A percentile compares a stretch with the other conserved stretches of the same genome.
Evolutionary conservation across 2,113 vertebrate species (phyloP).

Genomic region (Rhodinocichla rosea): DNA sequence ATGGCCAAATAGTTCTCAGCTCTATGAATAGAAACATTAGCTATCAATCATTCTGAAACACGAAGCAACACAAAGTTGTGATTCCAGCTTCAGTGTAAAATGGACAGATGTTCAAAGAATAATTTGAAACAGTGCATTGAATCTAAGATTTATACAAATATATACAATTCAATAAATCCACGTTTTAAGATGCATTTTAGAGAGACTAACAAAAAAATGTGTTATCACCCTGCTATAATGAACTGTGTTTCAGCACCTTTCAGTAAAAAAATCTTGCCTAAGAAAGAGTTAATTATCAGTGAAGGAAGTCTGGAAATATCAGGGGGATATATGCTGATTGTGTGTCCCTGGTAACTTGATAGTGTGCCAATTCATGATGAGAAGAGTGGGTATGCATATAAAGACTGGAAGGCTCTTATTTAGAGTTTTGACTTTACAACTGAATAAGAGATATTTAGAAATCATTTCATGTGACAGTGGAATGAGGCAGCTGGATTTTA

Average conservation of each 20-base stretch:
- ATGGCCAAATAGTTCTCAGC: not conserved
- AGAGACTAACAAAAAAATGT: not conserved
- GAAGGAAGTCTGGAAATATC: not conserved
- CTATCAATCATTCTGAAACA: not conserved
- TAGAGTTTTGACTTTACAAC: not conserved
- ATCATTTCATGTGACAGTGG: not conserved
- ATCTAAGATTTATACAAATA: not conserved
- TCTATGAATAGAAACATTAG: not conserved
- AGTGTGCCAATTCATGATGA: not conserved
- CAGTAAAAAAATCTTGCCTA: not conserved
- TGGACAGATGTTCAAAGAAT: not conserved
- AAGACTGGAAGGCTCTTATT: not conserved
- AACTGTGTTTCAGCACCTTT: not conserved
- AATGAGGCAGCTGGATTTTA: conserved; percentile 11
- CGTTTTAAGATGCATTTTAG: not conserved
- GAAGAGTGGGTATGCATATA: not conserved
- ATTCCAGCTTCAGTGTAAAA: not conserved
- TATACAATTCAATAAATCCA: not conserved
- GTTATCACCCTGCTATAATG: not conserved
- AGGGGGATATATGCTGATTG: not conserved
- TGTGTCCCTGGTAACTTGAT: conserved; percentile 7
- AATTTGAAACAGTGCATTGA: not conserved
- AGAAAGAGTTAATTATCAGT: not conserved
- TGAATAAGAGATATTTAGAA: not conserved
- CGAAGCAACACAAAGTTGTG: not conserved